Evolutionary conservation across 30 jellyfish, hydroid and myxozoan species (phyloP), one percentile per base, ranked within the genome.

Genomic region (Nemopilema nomurai): DNA sequence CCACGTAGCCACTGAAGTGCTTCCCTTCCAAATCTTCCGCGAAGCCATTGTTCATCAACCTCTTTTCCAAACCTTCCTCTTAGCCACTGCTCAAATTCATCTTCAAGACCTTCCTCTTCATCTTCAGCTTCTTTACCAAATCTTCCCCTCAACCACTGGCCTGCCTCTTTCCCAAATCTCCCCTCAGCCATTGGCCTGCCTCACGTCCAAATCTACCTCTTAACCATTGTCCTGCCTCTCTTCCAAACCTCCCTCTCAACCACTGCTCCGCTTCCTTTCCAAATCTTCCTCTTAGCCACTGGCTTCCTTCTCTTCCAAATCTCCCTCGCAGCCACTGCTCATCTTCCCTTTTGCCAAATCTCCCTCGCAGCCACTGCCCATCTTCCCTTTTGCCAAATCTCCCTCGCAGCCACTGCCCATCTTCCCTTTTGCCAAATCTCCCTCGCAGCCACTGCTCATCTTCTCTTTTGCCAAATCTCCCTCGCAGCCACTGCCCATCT

Each of bases 51-150:
- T 16, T 67, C 62, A 19, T 23, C 80, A 22, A 4, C 13, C 6
- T 91, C 96, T 20, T 91, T 30, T 18, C 97, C 97, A 77, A 90
- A 90, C 13, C 97, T 80, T 0, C 97, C 97, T 29, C 92, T 69
- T 29, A 90, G 68, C 92, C 92, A 90, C 76, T 90, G 97, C 75
- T 82, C 94, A 16, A 23, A 7, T 8, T 33, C 91, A 18, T 90
- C 97, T 51, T 85, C 49, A 27, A 83, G 83, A 90, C n/a, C 97
- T 90, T 20, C 97, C 97, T 32, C 88, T 80, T 51, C 83, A 80
- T 90, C 92, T n/a, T n/a, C n/a, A 21, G 65, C 91, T 17, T 90
- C 97, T 51, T 85, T 64, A 27, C 97, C 97, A 83, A 90, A 90
- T 20, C 97, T 90, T 20, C 97, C 97, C 24, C 88, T 80, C 67